These are phyloP conservation scores for Pipistrellus pygmaeus DNA, from an alignment of 2,797 vertebrate genomes.

Conservation along the genomic window DNA sequence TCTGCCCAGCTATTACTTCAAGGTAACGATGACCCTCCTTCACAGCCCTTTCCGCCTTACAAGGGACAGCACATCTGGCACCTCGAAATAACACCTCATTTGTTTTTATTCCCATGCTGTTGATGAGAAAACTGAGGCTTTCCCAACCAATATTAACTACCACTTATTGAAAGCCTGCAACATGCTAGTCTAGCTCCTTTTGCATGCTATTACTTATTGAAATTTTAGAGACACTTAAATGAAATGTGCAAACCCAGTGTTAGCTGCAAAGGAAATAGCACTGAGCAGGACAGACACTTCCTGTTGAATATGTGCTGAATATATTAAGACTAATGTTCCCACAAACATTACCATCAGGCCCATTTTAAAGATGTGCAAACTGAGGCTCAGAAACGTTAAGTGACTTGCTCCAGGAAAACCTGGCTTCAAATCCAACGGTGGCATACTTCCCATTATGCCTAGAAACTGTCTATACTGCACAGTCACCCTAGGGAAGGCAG, in stretches of 20 bases:
- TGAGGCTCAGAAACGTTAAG: slow-evolving; percentile 22
- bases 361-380: slow-evolving; percentile 62
- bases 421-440: slow-evolving; percentile 40
- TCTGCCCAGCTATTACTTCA: background rate
- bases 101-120: background rate
- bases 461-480: background rate
- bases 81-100: background rate
- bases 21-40: background rate
- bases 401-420: background rate
- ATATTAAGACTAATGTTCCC: background rate
- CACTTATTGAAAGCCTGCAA: background rate
- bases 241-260: slow-evolving; percentile 6
- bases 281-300: background rate
- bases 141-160: background rate
- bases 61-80: background rate
- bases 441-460: background rate
- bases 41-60: background rate
- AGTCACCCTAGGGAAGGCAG: background rate
- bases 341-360: background rate
- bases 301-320: background rate
- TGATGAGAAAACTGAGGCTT: slow-evolving; percentile 50
- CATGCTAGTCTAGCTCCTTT: background rate
- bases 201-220: background rate
- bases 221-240: slow-evolving; percentile 59
- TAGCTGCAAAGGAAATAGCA: slow-evolving; percentile 55